Conservation (phyloP, 2,113 vertebrate genomes). For the Hymenochirus boettgeri region DNA sequence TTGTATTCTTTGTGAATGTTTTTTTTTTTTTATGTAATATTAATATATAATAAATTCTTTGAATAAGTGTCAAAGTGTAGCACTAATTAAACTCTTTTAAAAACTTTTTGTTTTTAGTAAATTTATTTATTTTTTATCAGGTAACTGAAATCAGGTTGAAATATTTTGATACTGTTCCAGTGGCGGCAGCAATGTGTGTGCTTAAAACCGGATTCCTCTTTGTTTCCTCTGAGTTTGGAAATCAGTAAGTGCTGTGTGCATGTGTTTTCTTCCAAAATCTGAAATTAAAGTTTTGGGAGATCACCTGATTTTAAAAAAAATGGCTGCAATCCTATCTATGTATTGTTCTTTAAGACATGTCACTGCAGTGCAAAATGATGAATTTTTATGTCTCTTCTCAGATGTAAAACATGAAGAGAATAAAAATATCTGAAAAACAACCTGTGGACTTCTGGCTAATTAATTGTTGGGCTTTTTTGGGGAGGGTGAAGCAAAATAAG, state of each 20-base stretch:
- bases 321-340: no score
- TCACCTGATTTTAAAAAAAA: no score
- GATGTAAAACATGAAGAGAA: constrained; percentile 56
- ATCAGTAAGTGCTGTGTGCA: constrained; percentile 79
- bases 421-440: constrained; percentile 60
- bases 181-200: constrained; percentile 94
- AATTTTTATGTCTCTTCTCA: constrained; percentile 72
- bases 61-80: no score
- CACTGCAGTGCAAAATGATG: constrained; percentile 47
- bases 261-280: not conserved
- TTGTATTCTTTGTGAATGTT: no score
- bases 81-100: no score
- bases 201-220: constrained; percentile 97
- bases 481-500: no score
- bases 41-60: no score
- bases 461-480: no score
- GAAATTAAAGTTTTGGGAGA: no score
- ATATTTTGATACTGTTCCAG: constrained; percentile 96
- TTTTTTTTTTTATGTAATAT: no score
- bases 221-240: constrained; percentile 95
- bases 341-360: not conserved
- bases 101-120: no score
- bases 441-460: no score
- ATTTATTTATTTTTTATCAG: constrained; percentile 53
- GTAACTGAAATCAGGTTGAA: constrained; percentile 96